These are phyloP conservation scores for Chloropsis hardwickii DNA, from an alignment of 2,113 vertebrate genomes.

Conservation along the genomic window DNA sequence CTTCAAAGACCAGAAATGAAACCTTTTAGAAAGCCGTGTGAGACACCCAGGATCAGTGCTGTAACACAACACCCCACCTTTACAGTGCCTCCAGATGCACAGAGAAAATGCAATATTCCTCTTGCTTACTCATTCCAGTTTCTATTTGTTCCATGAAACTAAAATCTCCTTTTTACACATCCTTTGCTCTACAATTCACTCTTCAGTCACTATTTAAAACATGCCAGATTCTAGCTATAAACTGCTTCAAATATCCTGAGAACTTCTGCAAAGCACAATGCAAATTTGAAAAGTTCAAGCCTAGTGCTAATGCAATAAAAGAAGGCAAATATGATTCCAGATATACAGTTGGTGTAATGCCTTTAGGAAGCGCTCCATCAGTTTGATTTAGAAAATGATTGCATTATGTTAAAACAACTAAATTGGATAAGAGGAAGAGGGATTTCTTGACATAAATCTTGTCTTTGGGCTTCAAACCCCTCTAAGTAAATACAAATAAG, in stretches of 20 bases:
- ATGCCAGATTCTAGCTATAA: background rate
- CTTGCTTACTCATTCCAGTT: background rate
- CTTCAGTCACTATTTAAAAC: background rate
- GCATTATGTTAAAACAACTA: slow-evolving; percentile 59
- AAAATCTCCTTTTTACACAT: background rate
- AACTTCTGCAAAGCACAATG: slow-evolving; percentile 47
- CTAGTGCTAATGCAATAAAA: slow-evolving; percentile 64
- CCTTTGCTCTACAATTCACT: background rate
- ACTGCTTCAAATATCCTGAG: slow-evolving; percentile 3
- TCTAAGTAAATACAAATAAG: slow-evolving; percentile 42
- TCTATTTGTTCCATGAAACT: background rate
- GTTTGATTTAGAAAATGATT: slow-evolving; percentile 65
- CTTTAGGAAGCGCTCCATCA: slow-evolving; percentile 57
- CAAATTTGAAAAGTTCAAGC: slow-evolving; percentile 57
- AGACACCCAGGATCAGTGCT: background rate
- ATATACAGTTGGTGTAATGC: slow-evolving; percentile 58
- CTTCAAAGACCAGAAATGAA: background rate
- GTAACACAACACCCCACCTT: background rate
- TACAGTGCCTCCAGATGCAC: background rate
- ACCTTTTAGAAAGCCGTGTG: background rate
- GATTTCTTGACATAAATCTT: slow-evolving; percentile 58
- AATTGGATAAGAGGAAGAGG: slow-evolving; percentile 43
- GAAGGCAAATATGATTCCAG: slow-evolving; percentile 55
- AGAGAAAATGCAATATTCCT: background rate
- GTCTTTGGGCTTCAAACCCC: background rate